Evolutionary conservation across 1,140 invertebrate genomes (phyloP), one percentile per base, ranked within the genome.

Genomic region (Thrips palmi): DNA sequence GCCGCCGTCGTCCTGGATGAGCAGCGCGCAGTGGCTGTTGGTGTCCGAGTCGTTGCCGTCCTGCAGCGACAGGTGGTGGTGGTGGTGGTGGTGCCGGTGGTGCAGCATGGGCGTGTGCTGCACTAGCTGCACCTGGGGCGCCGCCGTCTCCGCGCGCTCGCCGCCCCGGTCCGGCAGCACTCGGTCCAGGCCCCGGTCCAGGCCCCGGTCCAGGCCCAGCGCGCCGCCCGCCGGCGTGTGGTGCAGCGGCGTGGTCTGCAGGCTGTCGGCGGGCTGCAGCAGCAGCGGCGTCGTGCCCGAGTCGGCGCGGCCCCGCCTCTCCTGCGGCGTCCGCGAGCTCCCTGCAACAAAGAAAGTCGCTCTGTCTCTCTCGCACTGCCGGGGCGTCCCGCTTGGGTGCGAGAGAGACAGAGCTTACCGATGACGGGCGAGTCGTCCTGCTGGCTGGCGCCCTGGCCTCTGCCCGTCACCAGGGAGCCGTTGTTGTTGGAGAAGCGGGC

Each of bases 11-110:
- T 65, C 64, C 35, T 60, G 59, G 6, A 68, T 55, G 17, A 71
- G 62, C 24, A 74, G 51, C 5, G 68, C 70, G 48, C 67, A 70
- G 41, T 71, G 66, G 38, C 65, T 68, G 47, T 71, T 70, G n/a
- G 70, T 70, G 48, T 74, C 64, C 46, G 66, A 69, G 45, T 71
- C 69, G 46, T 67, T 60, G 43, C 70, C 61, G 43, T 58, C 60
- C 44, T 68, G 65, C 28, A 64, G 60, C 35, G 12, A 19, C n/a
- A n/a, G 6, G 37, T 40, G 8, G 44, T 29, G 37, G 25, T 31
- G 29, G 37, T 11, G 29, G 29, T 40, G 37, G 29, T 38, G 33
- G 28, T 46, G 43, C 20, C 30, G 28, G 11, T 46, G 44, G 12
- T 28, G 33, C 24, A 32, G 36, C 12, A 18, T 12, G 10, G 39